Conservation (phyloP, 53 echinoderm and acorn worm species). For the Holothuria scabra region DNA sequence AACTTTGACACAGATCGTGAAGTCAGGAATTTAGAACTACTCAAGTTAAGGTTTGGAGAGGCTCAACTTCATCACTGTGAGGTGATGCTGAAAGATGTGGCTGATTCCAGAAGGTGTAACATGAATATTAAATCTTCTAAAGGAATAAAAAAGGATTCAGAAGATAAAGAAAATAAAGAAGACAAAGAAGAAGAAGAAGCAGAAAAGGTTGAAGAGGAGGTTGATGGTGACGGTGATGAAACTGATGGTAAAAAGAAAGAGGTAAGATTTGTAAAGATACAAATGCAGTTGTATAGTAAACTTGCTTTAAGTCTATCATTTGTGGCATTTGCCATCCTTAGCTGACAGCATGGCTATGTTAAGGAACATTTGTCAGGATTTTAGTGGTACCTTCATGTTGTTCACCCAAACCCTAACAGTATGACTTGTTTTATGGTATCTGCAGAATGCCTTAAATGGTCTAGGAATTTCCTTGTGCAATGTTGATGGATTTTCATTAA, state of each 20-base stretch:
- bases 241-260: constrained; percentile 6
- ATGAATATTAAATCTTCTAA: constrained; percentile 31
- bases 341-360: too few relatives aligned
- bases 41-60: constrained; percentile 95
- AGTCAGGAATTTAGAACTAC: constrained; percentile 91
- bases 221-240: not conserved
- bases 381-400: too few relatives aligned
- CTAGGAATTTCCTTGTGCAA: too few relatives aligned
- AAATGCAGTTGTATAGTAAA: too few relatives aligned
- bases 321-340: too few relatives aligned
- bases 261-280: not conserved
- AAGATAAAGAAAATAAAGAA: constrained; percentile 44
- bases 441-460: too few relatives aligned
- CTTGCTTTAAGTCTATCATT: too few relatives aligned
- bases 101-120: constrained; percentile 74
- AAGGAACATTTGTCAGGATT: too few relatives aligned
- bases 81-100: constrained; percentile 97
- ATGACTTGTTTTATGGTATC: too few relatives aligned
- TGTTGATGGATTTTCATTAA: too few relatives aligned
- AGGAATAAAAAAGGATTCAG: constrained; percentile 16
- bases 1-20: constrained; percentile 97
- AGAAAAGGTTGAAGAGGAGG: constrained; percentile 38
- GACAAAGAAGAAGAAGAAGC: constrained; percentile 7
- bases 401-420: too few relatives aligned
- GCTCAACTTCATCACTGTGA: constrained; percentile 97